phyloP scores from a whole-genome alignment of 2,113 vertebrate species.

The Archilochus colubris region DNA sequence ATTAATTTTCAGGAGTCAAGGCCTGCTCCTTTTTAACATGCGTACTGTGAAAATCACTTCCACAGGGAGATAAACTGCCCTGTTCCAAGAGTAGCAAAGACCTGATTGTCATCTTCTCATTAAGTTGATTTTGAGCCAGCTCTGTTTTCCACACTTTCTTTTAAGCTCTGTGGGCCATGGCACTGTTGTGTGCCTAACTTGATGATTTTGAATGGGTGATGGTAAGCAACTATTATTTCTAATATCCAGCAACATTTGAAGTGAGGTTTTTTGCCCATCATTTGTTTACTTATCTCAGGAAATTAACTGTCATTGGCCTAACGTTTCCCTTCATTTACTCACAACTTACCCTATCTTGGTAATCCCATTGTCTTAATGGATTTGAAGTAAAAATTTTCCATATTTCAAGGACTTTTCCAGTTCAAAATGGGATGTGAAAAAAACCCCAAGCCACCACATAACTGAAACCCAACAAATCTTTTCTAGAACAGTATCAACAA shows the following conservation, averaged over 20 bases:
- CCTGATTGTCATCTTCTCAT: not conserved
- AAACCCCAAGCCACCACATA: not conserved
- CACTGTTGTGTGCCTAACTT: not conserved
- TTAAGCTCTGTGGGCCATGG: not conserved
- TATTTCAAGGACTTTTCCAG: not conserved
- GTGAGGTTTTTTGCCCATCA: not conserved
- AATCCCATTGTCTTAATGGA: not conserved
- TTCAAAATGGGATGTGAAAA: not conserved
- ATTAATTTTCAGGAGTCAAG: not conserved
- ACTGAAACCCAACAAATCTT: not conserved
- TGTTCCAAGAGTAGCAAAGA: not conserved
- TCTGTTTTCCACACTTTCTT: not conserved
- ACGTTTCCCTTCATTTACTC: not conserved
- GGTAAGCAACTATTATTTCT: not conserved
- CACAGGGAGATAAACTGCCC: not conserved
- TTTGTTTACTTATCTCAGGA: not conserved
- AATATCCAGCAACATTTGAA: not conserved
- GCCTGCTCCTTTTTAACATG: not conserved
- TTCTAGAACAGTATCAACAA: not conserved
- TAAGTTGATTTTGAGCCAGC: not conserved
- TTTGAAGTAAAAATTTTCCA: not conserved
- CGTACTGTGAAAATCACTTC: not conserved
- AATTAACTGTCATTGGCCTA: not conserved
- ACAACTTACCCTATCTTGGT: not conserved
- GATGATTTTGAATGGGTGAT: not conserved